A percentile compares a stretch with the other conserved stretches of the same genome.
phyloP scores from a whole-genome alignment of 2,888 invertebrate genomes.

The Drosophila sordidula region DNA sequence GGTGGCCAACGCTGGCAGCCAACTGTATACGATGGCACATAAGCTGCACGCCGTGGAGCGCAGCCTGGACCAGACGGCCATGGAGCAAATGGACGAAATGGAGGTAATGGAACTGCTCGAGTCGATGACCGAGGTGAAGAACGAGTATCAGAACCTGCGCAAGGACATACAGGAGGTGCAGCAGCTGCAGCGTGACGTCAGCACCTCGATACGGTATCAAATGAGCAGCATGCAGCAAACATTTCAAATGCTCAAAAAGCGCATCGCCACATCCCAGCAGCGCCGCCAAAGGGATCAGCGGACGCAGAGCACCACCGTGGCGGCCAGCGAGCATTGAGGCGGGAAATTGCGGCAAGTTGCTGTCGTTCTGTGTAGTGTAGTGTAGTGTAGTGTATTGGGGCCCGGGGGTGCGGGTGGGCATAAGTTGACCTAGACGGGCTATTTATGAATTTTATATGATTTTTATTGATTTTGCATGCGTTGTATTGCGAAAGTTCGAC shows the following conservation, averaged over 20 bases:
- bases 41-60: slow-evolving; percentile 91
- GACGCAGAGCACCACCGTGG: slow-evolving; percentile 8
- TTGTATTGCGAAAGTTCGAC: slow-evolving; percentile 14
- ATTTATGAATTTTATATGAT: slow-evolving; percentile 58
- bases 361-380: background rate
- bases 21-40: slow-evolving; percentile 90
- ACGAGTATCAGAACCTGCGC: slow-evolving; percentile 92
- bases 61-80: slow-evolving; percentile 79
- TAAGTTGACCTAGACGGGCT: slow-evolving; percentile 12
- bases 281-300: slow-evolving; percentile 36
- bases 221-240: slow-evolving; percentile 89
- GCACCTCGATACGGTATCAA: slow-evolving; percentile 90
- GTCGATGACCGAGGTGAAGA: slow-evolving; percentile 91
- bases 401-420: background rate
- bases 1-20: slow-evolving; percentile 91
- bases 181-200: slow-evolving; percentile 91
- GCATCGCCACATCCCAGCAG: slow-evolving; percentile 86
- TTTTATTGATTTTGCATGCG: slow-evolving; percentile 64
- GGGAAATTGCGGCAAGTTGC: background rate
- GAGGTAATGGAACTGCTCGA: slow-evolving; percentile 90
- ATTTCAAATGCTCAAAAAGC: slow-evolving; percentile 90
- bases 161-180: slow-evolving; percentile 93
- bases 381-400: background rate
- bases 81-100: slow-evolving; percentile 86
- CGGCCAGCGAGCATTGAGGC: slow-evolving; percentile 33